These are phyloP conservation scores for Xenotilapia leptura DNA, from an alignment of 2,113 vertebrate genomes.

Conservation along the genomic window DNA sequence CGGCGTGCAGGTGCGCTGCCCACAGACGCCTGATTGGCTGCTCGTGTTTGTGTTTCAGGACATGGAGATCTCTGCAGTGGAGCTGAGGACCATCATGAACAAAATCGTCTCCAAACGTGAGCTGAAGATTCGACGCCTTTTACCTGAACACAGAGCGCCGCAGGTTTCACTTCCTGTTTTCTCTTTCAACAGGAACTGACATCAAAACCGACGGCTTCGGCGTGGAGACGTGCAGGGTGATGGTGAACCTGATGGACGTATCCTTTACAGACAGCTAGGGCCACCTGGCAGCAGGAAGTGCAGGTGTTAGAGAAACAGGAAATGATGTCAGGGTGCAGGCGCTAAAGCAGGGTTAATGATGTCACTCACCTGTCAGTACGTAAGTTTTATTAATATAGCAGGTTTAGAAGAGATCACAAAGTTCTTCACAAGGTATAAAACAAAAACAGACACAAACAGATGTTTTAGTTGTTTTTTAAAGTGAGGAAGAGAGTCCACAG, in stretches of 20 bases:
- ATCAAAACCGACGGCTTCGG: conserved; percentile 84
- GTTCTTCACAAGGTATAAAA: rapidly evolving
- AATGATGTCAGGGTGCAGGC: background rate
- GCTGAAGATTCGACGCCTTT: background rate
- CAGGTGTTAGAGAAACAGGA: background rate
- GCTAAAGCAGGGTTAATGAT: background rate
- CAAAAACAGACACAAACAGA: background rate
- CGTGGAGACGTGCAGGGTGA: conserved; percentile 79
- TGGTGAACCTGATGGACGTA: conserved; percentile 90
- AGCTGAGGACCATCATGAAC: conserved; percentile 80
- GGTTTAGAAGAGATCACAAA: background rate
- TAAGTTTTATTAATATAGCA: background rate
- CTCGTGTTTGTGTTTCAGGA: conserved; percentile 64
- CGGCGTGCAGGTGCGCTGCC: background rate
- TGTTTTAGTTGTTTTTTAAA: background rate
- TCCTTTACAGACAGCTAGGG: conserved; percentile 63
- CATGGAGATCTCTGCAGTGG: conserved; percentile 72
- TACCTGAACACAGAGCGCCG: background rate
- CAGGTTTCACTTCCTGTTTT: background rate
- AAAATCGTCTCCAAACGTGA: conserved; percentile 75
- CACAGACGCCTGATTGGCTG: background rate
- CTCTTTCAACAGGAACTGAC: conserved; percentile 72
- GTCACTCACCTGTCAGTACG: background rate
- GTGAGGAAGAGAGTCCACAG: background rate
- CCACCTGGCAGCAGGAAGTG: background rate